phyloP scores from a whole-genome alignment of 2,113 vertebrate genomes.

The Galemys pyrenaicus region DNA sequence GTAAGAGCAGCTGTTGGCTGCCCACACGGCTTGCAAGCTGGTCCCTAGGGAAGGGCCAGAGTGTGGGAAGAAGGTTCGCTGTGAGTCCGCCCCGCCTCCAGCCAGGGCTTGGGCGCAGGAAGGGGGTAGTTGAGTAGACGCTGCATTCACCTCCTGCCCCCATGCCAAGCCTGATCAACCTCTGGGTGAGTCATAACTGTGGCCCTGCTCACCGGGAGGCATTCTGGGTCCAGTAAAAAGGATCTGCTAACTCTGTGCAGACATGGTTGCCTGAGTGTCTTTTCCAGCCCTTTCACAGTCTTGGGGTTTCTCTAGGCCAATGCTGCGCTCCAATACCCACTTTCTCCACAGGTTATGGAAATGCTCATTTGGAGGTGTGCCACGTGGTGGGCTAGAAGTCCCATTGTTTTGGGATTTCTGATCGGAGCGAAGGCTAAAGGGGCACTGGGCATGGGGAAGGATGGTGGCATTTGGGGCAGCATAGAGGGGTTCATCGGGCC shows the following conservation, averaged over 20 bases:
- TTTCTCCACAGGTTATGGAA: background rate
- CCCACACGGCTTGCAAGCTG: background rate
- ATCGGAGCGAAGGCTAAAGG: background rate
- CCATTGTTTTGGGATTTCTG: background rate
- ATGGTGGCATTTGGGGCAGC: background rate
- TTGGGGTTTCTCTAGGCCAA: conserved; percentile 57
- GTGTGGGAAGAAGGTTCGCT: too few relatives aligned
- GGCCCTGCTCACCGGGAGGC: background rate
- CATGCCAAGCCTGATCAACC: background rate
- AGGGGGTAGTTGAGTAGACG: rapidly evolving
- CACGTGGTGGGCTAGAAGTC: background rate
- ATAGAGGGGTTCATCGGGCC: background rate
- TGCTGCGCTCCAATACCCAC: background rate
- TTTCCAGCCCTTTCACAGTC: background rate
- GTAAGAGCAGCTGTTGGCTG: background rate
- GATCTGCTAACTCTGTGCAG: background rate
- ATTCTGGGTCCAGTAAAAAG: background rate
- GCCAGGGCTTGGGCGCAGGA: too few relatives aligned
- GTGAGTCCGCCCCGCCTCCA: rapidly evolving
- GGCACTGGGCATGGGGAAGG: background rate
- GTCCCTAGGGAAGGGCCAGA: background rate
- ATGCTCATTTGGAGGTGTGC: background rate
- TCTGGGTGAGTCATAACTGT: background rate
- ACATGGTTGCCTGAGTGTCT: background rate
- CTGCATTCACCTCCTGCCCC: background rate